These are phyloP conservation scores for Littorina saxatilis DNA, from an alignment of 1,140 invertebrate genomes.

Conservation along the genomic window DNA sequence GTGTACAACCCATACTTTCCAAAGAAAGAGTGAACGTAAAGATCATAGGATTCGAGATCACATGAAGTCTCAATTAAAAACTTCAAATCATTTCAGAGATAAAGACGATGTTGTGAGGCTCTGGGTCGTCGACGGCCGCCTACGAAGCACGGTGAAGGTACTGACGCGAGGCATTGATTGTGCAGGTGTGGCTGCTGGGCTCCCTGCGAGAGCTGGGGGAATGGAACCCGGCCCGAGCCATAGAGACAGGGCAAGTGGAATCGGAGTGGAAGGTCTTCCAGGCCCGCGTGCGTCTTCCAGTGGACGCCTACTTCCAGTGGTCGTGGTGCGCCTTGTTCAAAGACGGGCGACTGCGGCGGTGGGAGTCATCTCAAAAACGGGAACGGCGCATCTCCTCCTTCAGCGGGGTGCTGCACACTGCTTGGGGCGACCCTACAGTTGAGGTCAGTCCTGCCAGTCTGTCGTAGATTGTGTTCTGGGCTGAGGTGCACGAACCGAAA, in stretches of 20 bases:
- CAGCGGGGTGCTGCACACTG: slow-evolving; percentile 29
- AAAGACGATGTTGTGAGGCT: too few relatives aligned
- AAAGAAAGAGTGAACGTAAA: too few relatives aligned
- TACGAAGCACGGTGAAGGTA: too few relatives aligned
- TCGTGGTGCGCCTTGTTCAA: background rate
- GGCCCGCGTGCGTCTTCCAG: slow-evolving; percentile 20
- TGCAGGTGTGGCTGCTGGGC: slow-evolving; percentile 35
- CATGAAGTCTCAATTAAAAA: too few relatives aligned
- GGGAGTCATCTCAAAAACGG: slow-evolving; percentile 7
- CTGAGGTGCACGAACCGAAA: too few relatives aligned
- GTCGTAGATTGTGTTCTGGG: too few relatives aligned
- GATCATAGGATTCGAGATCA: too few relatives aligned
- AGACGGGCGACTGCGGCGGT: slow-evolving; percentile 1
- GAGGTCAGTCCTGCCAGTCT: background rate
- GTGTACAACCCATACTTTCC: too few relatives aligned
- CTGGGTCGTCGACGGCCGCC: too few relatives aligned
- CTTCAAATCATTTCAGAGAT: too few relatives aligned
- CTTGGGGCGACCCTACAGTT: slow-evolving; percentile 11
- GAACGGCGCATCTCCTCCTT: background rate
- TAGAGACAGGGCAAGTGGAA: slow-evolving; percentile 21
- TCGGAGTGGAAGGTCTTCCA: slow-evolving; percentile 31
- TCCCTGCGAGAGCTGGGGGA: slow-evolving; percentile 24
- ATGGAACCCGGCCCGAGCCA: slow-evolving; percentile 20
- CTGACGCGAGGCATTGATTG: too few relatives aligned
- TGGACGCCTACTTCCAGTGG: slow-evolving; percentile 11